Evolutionary conservation across 2,888 invertebrate genomes (phyloP).

Genomic region (Apotomis capreana): DNA sequence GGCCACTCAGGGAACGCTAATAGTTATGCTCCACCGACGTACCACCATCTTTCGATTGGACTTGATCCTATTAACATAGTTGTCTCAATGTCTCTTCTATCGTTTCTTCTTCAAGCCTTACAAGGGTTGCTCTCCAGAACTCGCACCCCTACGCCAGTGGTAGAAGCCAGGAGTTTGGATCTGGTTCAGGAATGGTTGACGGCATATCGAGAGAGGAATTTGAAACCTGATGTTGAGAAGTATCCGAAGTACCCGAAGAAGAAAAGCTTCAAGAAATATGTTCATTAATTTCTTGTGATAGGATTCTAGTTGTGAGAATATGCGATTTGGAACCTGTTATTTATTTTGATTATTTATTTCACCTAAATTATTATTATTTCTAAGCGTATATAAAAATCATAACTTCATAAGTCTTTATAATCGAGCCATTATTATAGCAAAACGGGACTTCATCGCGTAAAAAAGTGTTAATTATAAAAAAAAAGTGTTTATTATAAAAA

Average conservation of each 20-base stretch:
- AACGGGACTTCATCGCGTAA: too few relatives aligned
- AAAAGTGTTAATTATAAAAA: too few relatives aligned
- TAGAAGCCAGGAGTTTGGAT: slow-evolving; percentile 66
- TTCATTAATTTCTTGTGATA: slow-evolving; percentile 44
- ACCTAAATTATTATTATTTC: slow-evolving; percentile 37
- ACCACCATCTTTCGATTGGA: slow-evolving; percentile 80
- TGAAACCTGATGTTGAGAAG: slow-evolving; percentile 47
- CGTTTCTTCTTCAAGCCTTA: slow-evolving; percentile 75
- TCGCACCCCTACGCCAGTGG: slow-evolving; percentile 69
- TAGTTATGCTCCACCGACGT: slow-evolving; percentile 60
- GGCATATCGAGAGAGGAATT: slow-evolving; percentile 56
- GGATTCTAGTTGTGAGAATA: not conserved
- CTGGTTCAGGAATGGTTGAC: slow-evolving; percentile 63
- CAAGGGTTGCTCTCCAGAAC: slow-evolving; percentile 71
- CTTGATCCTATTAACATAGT: slow-evolving; percentile 80
- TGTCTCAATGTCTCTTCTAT: slow-evolving; percentile 75
- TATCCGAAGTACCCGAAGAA: slow-evolving; percentile 60
- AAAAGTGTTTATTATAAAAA: too few relatives aligned
- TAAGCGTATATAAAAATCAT: too few relatives aligned
- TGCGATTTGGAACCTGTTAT: too few relatives aligned
- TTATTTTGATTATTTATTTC: slow-evolving; percentile 5
- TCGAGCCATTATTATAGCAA: too few relatives aligned
- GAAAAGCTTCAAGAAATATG: slow-evolving; percentile 54
- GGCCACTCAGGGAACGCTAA: slow-evolving; percentile 51
- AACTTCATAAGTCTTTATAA: too few relatives aligned